Evolutionary conservation across 1,140 invertebrate genomes (phyloP), one percentile per base, ranked within the genome.

Genomic region (Psix sp.): DNA sequence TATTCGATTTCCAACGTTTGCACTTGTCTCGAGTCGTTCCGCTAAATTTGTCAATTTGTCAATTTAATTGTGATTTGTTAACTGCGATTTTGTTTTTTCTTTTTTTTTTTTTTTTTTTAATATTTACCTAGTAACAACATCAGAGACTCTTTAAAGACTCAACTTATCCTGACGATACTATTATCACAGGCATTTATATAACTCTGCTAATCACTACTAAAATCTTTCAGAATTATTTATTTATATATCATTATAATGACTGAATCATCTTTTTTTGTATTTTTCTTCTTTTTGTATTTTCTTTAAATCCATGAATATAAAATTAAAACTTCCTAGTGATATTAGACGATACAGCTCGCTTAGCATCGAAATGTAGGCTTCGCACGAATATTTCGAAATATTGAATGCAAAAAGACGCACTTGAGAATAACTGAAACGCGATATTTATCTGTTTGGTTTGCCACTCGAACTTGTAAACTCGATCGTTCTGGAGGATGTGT

Each of bases 161-260:
- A 88, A 88, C 86, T 88, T 87, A 88, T 88, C 86, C 85, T 87
- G 86, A 88, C 85, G 84, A 88, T 88, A 86, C 86, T 88, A 88
- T 87, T 88, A 88, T 88, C 87, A 88, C 87, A 88, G 87, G 87
- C 87, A 85, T 87, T 80, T 72, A 84, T 85, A 85, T 84, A 87
- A 86, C 84, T 87, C 80, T 86, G 80, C 85, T 87, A 87, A 83
- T 78, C 72, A 82, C 85, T 86, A 86, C 81, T 85, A 83, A 84
- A 84, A 84, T 82, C 81, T 82, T 83, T 82, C 79, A 83, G 81
- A 83, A 85, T 82, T 81, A 81, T 77, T 78, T 78, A 77, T 78
- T 72, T 57, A 77, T 75, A 77, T 72, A 74, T 62, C 77, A 72
- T 62, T 67, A n/a, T n/a, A n/a, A n/a, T n/a, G n/a, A n/a, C n/a